A percentile compares a stretch with the other conserved stretches of the same genome.
phyloP scores from a whole-genome alignment of 2,113 vertebrate genomes.

The Xiphorhynchus elegans region DNA sequence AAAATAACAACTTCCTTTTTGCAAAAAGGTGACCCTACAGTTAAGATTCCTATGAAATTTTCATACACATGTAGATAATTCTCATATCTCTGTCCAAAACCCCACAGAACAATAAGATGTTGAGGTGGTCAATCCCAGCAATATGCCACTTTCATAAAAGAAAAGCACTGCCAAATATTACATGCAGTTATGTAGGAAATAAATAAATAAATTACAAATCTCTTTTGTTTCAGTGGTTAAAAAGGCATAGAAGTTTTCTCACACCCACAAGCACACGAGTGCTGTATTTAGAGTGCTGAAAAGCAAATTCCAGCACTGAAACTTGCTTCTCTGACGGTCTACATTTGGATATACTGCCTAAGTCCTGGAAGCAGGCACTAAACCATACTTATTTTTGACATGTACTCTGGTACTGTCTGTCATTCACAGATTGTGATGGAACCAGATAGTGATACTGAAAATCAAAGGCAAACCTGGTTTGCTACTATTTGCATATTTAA shows the following conservation, averaged over 20 bases:
- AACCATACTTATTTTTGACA: constrained; percentile 46
- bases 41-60: background rate
- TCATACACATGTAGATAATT: fast-evolving
- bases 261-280: constrained; percentile 63
- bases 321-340: background rate
- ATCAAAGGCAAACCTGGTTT: background rate
- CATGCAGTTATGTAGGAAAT: constrained; percentile 11
- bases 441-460: background rate
- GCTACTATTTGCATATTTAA: background rate
- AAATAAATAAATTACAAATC: constrained; percentile 14
- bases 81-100: background rate
- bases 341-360: background rate
- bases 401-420: background rate
- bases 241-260: constrained; percentile 67
- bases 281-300: constrained; percentile 54
- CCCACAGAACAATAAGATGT: background rate
- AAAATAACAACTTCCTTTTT: background rate
- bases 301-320: constrained; percentile 42
- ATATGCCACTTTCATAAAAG: background rate
- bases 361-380: constrained; percentile 43
- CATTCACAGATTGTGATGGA: constrained; percentile 30
- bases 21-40: fast-evolving
- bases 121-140: background rate
- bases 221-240: constrained; percentile 58
- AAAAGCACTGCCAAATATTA: background rate